Conservation (phyloP, 2,888 invertebrate genomes). For the Limnephilus rhombicus region DNA sequence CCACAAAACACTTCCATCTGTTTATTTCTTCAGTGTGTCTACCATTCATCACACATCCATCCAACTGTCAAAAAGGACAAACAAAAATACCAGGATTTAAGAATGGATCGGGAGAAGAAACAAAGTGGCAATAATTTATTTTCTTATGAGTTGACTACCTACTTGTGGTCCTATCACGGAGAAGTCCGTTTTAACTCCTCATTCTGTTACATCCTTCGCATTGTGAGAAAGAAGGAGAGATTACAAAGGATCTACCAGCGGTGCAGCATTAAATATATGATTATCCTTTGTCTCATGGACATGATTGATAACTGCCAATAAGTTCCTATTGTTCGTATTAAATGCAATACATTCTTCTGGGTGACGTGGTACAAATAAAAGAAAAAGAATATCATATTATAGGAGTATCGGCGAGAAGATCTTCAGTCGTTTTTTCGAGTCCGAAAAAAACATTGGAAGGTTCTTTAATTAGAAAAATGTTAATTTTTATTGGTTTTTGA, state of each 20-base stretch:
- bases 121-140: background rate
- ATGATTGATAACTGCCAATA: background rate
- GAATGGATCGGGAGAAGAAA: background rate
- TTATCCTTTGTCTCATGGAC: background rate
- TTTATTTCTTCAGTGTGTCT: too few relatives aligned
- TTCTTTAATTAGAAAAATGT: background rate
- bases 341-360: background rate
- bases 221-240: background rate
- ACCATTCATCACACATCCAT: background rate
- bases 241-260: background rate
- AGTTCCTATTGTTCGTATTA: background rate
- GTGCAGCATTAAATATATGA: background rate
- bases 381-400: background rate
- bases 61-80: background rate
- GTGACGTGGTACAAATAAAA: background rate
- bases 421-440: background rate
- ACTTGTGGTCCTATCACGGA: background rate
- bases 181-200: background rate
- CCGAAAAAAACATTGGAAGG: background rate
- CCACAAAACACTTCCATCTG: too few relatives aligned
- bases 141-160: background rate
- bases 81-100: background rate
- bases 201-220: background rate
- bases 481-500: background rate
- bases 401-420: background rate